Evolutionary conservation across 2,113 vertebrate genomes (phyloP).

Genomic region (Burhinus bistriatus): DNA sequence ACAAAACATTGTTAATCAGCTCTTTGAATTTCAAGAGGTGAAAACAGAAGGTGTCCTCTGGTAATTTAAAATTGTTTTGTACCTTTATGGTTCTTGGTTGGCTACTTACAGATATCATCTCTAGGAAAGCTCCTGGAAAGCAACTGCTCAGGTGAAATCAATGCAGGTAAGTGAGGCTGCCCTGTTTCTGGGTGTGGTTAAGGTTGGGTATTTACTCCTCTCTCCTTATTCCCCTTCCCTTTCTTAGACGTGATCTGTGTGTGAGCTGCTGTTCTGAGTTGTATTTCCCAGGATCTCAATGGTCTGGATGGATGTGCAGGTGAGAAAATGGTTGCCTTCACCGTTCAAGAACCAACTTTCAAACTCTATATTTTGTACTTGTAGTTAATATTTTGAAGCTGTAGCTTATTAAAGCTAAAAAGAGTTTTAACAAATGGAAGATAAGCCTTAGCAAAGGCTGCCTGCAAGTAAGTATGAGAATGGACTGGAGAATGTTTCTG

Average conservation of each 20-base stretch:
- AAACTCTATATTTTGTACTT: not conserved
- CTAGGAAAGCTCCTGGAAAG: not conserved
- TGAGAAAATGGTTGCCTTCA: not conserved
- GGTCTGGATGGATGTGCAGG: not conserved
- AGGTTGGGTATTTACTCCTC: not conserved
- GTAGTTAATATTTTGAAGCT: not conserved
- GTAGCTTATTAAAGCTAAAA: not conserved
- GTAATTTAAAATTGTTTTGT: not conserved
- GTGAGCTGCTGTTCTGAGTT: not conserved
- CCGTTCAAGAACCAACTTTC: not conserved
- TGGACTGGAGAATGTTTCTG: not conserved
- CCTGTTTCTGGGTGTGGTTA: not conserved
- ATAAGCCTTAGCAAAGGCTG: not conserved
- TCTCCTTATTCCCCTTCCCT: accelerated
- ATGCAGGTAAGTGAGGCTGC: not conserved
- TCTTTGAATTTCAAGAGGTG: not conserved
- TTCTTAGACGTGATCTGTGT: not conserved
- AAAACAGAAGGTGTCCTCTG: not conserved
- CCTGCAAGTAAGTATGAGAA: not conserved
- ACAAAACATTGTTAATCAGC: not conserved
- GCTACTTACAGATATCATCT: not conserved
- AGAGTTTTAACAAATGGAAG: not conserved
- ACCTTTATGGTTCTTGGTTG: not conserved
- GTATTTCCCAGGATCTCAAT: accelerated
- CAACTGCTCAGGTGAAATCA: not conserved